Base-by-base conservation (phyloP, 2,888 invertebrate species). In the Torymus tubicola region DNA sequence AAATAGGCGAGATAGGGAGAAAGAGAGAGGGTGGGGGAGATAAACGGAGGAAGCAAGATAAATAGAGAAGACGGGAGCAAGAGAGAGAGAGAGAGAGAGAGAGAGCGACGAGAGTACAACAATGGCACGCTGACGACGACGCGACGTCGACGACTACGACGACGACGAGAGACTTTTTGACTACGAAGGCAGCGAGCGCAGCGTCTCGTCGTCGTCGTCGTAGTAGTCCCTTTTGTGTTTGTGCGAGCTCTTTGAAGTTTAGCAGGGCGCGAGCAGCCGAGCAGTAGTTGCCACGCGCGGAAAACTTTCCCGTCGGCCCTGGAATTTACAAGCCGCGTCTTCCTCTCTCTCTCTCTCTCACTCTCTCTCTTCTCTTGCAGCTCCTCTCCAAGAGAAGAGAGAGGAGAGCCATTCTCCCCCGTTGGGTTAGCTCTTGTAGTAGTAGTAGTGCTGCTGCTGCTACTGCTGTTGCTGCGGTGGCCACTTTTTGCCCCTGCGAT, bases 191-290 rank as follows among this genome's bases (percentile, higher is more conserved):
- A 31, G 31, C 31, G 31, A 31, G 31, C 31, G 31, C 31, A 31
- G 31, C 31, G 31, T 31, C 31, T 31, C 31, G 42, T 16, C 24
- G 63, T 58, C 78, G 18, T 65, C 72, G 42, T 69, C 58, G 60
- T 16, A n/a, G 16, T 8, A 42, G 24, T 18, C 78, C 78, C 78
- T 73, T 78, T 72, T 73, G 68, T 68, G 50, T 69, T 68, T 73
- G 72, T 68, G 74, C 52, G 58, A 73, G 78, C 68, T 79, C 79
- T 79, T 79, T 79, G 79, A 79, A 74, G 79, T 79, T 79, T 73
- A 58, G 42, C 73, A 42, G 61, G n/a, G 72, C 60, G 53, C 14
- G 74, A 65, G 74, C 31, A 58, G 50, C 16, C 42, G 65, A 57
- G 67, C 58, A 58, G 42, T 42, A 63, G 76, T 16, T 52, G 58